Percentiles rank a stretch among this genome's conserved stretches.
Evolutionary conservation across 2,797 vertebrate genomes (phyloP).

Genomic region (Microcaecilia unicolor): DNA sequence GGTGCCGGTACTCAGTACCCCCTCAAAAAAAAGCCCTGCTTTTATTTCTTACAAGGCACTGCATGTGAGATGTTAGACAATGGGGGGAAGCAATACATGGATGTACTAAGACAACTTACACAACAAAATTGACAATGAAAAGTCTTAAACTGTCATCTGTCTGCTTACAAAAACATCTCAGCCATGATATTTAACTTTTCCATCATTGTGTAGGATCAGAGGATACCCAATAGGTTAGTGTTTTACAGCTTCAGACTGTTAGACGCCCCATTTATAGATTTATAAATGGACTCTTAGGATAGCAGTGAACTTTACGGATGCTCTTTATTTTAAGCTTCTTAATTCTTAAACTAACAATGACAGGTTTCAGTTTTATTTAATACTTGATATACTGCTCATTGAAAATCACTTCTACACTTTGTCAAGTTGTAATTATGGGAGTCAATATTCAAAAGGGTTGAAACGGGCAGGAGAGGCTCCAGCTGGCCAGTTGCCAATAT

Average conservation of each 20-base stretch:
- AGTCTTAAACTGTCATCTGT: background rate
- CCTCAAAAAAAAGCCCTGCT: too few relatives aligned
- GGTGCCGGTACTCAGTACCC: too few relatives aligned
- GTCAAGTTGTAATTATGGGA: background rate
- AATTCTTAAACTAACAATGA: slow-evolving; percentile 8
- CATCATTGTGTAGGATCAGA: background rate
- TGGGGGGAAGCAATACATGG: too few relatives aligned
- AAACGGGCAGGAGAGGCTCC: too few relatives aligned
- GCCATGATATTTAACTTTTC: background rate
- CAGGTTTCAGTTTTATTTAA: background rate
- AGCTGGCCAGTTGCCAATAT: too few relatives aligned
- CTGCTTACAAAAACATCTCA: background rate
- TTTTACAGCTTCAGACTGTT: slow-evolving; percentile 9
- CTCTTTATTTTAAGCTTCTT: slow-evolving; percentile 11
- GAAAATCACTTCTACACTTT: too few relatives aligned
- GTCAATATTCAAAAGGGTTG: background rate
- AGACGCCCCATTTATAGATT: slow-evolving; percentile 30
- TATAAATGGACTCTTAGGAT: slow-evolving; percentile 24
- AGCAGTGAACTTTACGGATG: slow-evolving; percentile 14
- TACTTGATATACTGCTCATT: too few relatives aligned
- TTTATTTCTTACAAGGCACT: too few relatives aligned
- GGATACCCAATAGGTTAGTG: slow-evolving; percentile 6
- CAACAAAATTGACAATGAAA: background rate
- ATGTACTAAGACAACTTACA: too few relatives aligned
- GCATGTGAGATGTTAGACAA: too few relatives aligned